Base-by-base conservation (phyloP, 2,113 vertebrate species). In the Pardalotus punctatus region DNA sequence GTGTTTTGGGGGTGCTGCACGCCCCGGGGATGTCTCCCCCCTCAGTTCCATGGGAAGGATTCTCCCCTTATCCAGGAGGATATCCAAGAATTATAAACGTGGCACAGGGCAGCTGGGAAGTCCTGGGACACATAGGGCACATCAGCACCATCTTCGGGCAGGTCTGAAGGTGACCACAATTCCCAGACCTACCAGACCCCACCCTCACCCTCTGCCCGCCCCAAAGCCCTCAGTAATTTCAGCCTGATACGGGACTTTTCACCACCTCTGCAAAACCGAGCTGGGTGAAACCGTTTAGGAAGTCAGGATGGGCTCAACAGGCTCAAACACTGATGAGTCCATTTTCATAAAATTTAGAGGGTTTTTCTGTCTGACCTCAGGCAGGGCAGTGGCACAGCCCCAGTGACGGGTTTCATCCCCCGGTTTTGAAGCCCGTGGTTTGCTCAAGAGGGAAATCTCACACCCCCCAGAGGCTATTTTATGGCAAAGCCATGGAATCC, bases 21-120 rank as follows among this genome's bases (percentile, higher is more conserved):
- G 24, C 16, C 11, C 19, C 1, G 2, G 27, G 15, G 27, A 2
- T 67, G 29, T 36, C 62, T 45, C 56, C 18, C 18, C 23, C 19
- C 47, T 70, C 0, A 0, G 13, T 29, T 12, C 16, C 18, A 4
- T 0, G 3, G 31, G 24, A 57, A 42, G 23, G 65, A 22, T 58
- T 66, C 11, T 70, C 28, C 57, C n/a, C 9, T 35, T n/a, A 7
- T 13, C 45, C 51, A 22, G 24, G 42, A 25, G 35, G 25, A 17
- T 13, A 11, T 25, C 65, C 20, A 18, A 15, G 8, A 50, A 70
- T 27, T 36, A 17, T 3, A 50, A 35, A 38, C 0, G n/a, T 3
- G 66, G 4, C 4, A 4, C 5, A 25, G 35, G 69, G 19, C 42
- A 71, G 42, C 3, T 33, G 40, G 31, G 70, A 27, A 42, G 40